Percentiles rank a stretch among this genome's conserved stretches.
Conservation (phyloP, 2,113 vertebrate species). For the Vulpes lagopus region DNA sequence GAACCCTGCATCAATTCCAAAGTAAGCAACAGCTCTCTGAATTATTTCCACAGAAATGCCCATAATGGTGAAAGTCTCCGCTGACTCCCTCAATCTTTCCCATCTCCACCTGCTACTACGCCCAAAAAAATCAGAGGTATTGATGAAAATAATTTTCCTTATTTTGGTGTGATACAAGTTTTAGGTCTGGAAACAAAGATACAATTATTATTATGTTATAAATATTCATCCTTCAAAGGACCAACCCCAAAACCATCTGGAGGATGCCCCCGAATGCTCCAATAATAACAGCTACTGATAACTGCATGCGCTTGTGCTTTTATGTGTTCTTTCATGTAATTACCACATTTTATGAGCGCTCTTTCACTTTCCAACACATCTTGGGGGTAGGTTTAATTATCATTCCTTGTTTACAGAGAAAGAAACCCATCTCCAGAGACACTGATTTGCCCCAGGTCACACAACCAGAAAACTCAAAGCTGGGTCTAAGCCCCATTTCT, state of each 20-base stretch:
- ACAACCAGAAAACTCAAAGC: not conserved
- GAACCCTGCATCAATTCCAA: not conserved
- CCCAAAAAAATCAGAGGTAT: not conserved
- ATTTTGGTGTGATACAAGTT: conserved; percentile 1
- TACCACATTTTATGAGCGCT: not conserved
- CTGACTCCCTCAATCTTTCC: not conserved
- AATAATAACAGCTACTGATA: not conserved
- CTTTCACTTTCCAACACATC: not conserved
- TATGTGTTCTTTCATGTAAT: not conserved
- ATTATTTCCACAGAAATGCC: not conserved
- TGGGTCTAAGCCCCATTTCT: not conserved
- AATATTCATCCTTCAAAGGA: conserved; percentile 54
- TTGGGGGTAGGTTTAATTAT: not conserved
- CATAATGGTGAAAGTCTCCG: not conserved
- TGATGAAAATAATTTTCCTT: conserved; percentile 7
- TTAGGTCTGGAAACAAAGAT: conserved; percentile 25
- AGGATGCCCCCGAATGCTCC: not conserved
- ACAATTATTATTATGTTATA: not conserved
- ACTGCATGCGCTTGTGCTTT: not conserved
- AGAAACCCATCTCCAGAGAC: conserved; percentile 4
- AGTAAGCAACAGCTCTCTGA: not conserved
- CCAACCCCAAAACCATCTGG: conserved; percentile 12
- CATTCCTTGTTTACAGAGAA: not conserved
- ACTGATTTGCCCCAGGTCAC: not conserved
- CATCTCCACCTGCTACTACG: not conserved